Evolutionary conservation across 2,797 vertebrate genomes (phyloP).

Genomic region (Sebastes elongatus): DNA sequence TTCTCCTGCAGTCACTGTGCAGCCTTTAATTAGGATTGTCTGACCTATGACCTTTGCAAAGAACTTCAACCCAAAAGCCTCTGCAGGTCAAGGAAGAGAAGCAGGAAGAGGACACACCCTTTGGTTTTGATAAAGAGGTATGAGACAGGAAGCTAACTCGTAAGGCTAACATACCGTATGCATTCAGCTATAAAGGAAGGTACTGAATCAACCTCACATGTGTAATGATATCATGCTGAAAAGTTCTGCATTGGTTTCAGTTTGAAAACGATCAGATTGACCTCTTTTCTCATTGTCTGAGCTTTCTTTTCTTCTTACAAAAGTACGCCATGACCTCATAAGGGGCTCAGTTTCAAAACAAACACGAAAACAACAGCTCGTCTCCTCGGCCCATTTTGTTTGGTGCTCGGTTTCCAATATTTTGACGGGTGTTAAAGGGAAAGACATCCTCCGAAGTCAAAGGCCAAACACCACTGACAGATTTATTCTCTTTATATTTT

Average conservation of each 20-base stretch:
- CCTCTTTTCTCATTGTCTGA: constrained; percentile 34
- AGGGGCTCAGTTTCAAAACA: constrained; percentile 33
- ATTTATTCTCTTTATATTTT: constrained; percentile 18
- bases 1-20: constrained; percentile 58
- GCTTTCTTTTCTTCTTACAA: constrained; percentile 4
- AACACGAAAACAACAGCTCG: constrained; percentile 4
- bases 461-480: constrained; percentile 19
- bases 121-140: neutral
- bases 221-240: neutral
- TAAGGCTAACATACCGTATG: neutral
- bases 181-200: neutral
- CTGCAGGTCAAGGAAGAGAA: constrained; percentile 40
- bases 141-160: constrained; percentile 9
- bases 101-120: constrained; percentile 20
- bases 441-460: constrained; percentile 23
- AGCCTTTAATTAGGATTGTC: constrained; percentile 79
- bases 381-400: neutral
- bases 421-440: constrained; percentile 6
- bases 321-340: constrained; percentile 29
- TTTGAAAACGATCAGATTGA: neutral
- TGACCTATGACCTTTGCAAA: constrained; percentile 70
- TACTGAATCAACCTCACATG: neutral
- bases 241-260: neutral
- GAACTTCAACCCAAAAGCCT: constrained; percentile 44
- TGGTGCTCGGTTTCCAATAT: neutral